These are phyloP conservation scores for Tragopan temminckii DNA, from an alignment of 2,797 vertebrate genomes.

Conservation along the genomic window DNA sequence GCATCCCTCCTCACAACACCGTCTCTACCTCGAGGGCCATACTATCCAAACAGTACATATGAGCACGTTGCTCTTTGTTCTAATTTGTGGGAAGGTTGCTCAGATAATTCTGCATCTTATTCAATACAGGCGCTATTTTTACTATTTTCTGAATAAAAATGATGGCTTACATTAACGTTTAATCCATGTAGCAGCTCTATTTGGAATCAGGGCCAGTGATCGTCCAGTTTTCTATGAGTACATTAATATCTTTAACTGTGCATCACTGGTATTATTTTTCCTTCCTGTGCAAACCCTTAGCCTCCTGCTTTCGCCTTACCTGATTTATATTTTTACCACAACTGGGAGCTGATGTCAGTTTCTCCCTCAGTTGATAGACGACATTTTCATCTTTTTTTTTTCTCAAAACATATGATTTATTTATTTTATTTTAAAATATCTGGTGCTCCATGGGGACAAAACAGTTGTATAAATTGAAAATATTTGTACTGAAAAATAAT, in stretches of 20 bases:
- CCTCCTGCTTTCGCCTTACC: background rate
- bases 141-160: background rate
- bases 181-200: background rate
- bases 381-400: background rate
- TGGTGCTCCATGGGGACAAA: background rate
- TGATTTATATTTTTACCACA: background rate
- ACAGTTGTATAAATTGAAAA: background rate
- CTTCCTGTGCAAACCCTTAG: background rate
- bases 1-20: background rate
- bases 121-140: background rate
- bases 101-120: background rate
- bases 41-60: background rate
- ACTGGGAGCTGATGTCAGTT: background rate
- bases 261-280: background rate
- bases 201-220: background rate
- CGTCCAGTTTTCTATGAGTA: background rate
- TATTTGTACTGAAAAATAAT: background rate
- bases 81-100: background rate
- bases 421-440: background rate
- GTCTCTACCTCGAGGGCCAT: background rate
- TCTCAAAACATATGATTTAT: background rate
- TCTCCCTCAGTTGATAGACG: background rate
- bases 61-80: background rate
- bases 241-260: background rate
- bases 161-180: background rate